Evolutionary conservation across 2,797 vertebrate genomes (phyloP), one percentile per base, ranked within the genome.

Genomic region (Neosilurus hyrtlii): DNA sequence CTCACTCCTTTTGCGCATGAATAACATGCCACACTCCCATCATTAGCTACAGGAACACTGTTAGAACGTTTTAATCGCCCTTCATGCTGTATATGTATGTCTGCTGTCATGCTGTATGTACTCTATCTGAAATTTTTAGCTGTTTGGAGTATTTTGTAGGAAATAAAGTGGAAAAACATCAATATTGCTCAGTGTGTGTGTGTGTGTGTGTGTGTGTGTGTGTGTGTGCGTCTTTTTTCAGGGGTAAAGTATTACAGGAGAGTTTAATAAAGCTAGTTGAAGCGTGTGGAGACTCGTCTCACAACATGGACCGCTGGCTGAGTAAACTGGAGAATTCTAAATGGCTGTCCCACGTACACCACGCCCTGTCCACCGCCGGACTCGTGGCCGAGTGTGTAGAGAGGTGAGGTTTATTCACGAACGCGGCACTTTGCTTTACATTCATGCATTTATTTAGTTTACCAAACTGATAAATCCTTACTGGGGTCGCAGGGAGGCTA

Each of bases 341-440:
- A 86, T 97, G 96, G 96, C 92, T 98, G 84, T 89, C 93, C 49
- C 95, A 97, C 2, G 91, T 97, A 87, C 95, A 97, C 79, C 95
- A 92, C 0, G 94, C 94, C 0, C 91, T 96, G 86, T 95, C 94
- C 68, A 93, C 93, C 0, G 95, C 96, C 43, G 96, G 96, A 76
- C 92, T 98, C 82, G 92, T 94, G 3, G 96, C 94, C 0, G 95
- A 96, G 90, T 96, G 95, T 90, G 89, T 97, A 86, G 97, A 97
- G 84, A 96, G 96, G 96, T 97, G 37, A 85, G 71, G 2, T 10
- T 65, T 63, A 4, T 15, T 80, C 62, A 16, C 9, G 22, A 43
- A 43, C 6, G 37, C 6, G 37, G 37, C 37, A 43, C 37, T 6
- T 43, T 43, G 37, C 37, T 43, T 43, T 43, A 43, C 6, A 43